A percentile compares a stretch with the other conserved stretches of the same genome.
phyloP scores from a whole-genome alignment of 2,113 vertebrate species.

The Corythornis cristatus region DNA sequence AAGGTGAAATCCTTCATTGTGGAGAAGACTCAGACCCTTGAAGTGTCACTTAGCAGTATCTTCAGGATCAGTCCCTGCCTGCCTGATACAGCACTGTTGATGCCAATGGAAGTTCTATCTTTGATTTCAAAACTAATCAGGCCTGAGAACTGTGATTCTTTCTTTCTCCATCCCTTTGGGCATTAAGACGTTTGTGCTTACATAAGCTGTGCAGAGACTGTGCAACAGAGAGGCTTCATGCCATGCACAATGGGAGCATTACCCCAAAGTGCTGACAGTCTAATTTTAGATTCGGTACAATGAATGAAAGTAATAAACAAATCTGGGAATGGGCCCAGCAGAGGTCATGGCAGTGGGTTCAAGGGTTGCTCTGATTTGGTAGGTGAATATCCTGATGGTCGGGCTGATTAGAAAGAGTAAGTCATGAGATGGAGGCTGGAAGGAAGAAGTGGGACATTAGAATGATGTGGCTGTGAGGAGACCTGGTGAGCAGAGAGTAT shows the following conservation, averaged over 20 bases:
- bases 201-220: background rate
- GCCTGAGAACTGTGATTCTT: background rate
- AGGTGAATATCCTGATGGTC: conserved; percentile 11
- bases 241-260: background rate
- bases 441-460: background rate
- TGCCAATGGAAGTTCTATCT: background rate
- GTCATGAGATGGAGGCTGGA: background rate
- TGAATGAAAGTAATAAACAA: background rate
- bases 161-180: background rate
- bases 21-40: background rate
- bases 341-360: background rate
- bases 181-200: background rate
- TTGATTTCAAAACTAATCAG: background rate
- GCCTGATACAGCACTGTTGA: background rate
- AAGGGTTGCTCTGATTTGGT: background rate
- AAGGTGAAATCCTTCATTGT: background rate
- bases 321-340: background rate
- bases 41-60: background rate
- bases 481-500: conserved; percentile 3
- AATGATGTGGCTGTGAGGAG: conserved; percentile 12
- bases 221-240: rapidly evolving
- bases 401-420: background rate
- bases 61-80: background rate
- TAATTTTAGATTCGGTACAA: background rate
- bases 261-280: background rate